phyloP scores from a whole-genome alignment of 2,113 vertebrate genomes.

The Heterocephalus glaber region DNA sequence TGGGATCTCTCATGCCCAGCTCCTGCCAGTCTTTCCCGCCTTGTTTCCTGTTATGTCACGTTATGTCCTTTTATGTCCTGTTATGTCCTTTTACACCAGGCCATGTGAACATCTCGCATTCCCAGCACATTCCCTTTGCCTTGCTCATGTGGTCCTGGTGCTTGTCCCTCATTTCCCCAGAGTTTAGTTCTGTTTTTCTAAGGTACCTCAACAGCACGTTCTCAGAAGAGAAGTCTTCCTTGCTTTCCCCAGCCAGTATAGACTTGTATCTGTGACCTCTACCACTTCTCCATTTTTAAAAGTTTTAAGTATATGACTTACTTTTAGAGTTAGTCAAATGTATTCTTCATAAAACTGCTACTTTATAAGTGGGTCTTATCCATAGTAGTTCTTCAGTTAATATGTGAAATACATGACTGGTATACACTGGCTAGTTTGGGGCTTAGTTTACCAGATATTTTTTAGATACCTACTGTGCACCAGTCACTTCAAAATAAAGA shows the following conservation, averaged over 20 bases:
- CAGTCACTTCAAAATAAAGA: not conserved
- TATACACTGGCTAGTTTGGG: not conserved
- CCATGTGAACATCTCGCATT: not conserved
- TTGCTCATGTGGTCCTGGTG: not conserved
- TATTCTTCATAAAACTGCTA: not conserved
- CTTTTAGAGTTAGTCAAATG: constrained; percentile 13
- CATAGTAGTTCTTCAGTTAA: not conserved
- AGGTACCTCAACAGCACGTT: not conserved
- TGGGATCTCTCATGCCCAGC: not conserved
- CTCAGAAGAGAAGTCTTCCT: not conserved
- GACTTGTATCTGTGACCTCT: constrained; percentile 27
- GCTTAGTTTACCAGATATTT: not conserved
- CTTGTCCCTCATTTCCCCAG: not conserved
- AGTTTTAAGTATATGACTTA: constrained; percentile 7
- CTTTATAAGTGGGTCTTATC: not conserved
- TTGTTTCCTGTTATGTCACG: not conserved
- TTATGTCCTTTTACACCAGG: not conserved
- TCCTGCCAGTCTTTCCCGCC: not conserved
- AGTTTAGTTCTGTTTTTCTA: constrained; percentile 11
- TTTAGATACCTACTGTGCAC: not conserved
- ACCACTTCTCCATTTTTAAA: constrained; percentile 39
- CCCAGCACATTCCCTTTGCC: not conserved
- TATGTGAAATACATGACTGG: not conserved
- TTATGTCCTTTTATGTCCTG: no score
- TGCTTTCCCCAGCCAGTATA: not conserved